Conservation (phyloP, 2,888 invertebrate species). For the Drosophila paranaensis region DNA sequence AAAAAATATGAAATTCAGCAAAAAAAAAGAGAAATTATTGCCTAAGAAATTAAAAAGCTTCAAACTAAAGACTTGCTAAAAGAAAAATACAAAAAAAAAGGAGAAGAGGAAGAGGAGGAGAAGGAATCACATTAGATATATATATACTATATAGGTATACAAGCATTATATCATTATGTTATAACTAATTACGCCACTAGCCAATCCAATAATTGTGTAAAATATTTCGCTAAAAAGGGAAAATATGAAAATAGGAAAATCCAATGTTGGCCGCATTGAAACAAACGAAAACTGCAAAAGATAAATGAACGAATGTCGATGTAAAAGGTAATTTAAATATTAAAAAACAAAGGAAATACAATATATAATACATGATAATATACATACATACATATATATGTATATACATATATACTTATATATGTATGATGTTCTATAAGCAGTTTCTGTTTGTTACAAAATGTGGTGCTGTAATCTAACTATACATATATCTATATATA, state of each 20-base stretch:
- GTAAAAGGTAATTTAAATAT: slow-evolving; percentile 64
- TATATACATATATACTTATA: not conserved
- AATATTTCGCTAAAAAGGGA: slow-evolving; percentile 65
- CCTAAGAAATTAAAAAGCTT: slow-evolving; percentile 71
- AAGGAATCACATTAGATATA: slow-evolving; percentile 21
- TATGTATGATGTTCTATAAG: slow-evolving; percentile 43
- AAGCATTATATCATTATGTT: slow-evolving; percentile 52
- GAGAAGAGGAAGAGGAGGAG: not conserved
- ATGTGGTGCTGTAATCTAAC: slow-evolving; percentile 79
- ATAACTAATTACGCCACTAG: slow-evolving; percentile 73
- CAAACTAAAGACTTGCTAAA: slow-evolving; percentile 75
- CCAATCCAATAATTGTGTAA: slow-evolving; percentile 78
- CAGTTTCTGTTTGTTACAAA: slow-evolving; percentile 64
- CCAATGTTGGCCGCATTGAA: slow-evolving; percentile 17
- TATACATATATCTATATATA: slow-evolving; percentile 42
- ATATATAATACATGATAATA: slow-evolving; percentile 2
- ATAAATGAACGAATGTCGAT: slow-evolving; percentile 55
- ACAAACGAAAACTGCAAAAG: slow-evolving; percentile 27
- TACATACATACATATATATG: slow-evolving; percentile 6
- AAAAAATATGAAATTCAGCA: slow-evolving; percentile 23
- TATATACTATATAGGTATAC: slow-evolving; percentile 32
- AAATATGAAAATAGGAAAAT: not conserved
- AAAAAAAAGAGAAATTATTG: slow-evolving; percentile 41
- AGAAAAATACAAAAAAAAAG: slow-evolving; percentile 14
- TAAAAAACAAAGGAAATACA: slow-evolving; percentile 19